These are phyloP conservation scores for Zapornia atra DNA, from an alignment of 2,113 vertebrate genomes.

Conservation along the genomic window DNA sequence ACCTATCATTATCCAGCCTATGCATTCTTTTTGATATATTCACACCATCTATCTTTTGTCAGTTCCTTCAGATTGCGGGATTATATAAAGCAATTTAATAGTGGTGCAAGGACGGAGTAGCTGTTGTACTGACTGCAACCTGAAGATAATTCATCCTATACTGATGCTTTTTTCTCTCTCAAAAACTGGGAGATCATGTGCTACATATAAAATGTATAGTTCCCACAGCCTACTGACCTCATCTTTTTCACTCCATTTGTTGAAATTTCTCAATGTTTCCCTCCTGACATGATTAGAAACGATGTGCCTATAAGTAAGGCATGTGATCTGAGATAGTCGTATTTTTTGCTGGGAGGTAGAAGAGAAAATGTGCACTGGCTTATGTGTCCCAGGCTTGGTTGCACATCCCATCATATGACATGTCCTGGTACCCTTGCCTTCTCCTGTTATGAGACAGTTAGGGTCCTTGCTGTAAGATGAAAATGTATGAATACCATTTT, in stretches of 20 bases:
- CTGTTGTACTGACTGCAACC: not conserved
- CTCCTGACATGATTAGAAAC: not conserved
- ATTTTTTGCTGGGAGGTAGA: not conserved
- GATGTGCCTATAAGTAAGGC: not conserved
- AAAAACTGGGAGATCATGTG: not conserved
- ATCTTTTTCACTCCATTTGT: not conserved
- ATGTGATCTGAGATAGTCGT: not conserved
- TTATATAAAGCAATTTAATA: not conserved
- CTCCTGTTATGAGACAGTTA: fast-evolving
- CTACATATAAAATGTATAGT: not conserved
- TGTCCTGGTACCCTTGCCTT: not conserved
- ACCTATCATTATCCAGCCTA: not conserved
- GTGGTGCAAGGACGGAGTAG: not conserved
- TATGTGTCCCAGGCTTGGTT: not conserved
- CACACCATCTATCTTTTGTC: not conserved
- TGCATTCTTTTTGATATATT: not conserved
- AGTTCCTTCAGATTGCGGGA: not conserved
- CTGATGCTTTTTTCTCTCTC: not conserved
- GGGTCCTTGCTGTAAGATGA: not conserved
- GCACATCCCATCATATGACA: not conserved
- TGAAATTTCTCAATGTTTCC: not conserved
- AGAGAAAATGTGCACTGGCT: not conserved
- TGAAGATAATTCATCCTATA: not conserved
- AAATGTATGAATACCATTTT: not conserved
- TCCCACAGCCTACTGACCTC: not conserved